These are phyloP conservation scores for Euglossa dilemma DNA, from an alignment of 1,140 invertebrate species.

Conservation along the genomic window DNA sequence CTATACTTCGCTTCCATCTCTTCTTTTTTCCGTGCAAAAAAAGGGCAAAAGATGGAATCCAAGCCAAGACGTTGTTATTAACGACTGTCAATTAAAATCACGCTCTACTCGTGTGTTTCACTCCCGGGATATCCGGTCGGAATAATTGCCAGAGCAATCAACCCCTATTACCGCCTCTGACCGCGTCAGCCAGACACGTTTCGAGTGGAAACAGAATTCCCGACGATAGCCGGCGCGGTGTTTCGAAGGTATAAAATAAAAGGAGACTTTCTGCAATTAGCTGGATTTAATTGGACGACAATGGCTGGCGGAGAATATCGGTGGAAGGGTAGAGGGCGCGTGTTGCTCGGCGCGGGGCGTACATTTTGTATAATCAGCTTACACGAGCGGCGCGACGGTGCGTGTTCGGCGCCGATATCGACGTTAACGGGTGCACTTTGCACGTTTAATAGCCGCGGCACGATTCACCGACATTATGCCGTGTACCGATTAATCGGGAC, in stretches of 20 bases:
- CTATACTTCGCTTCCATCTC: no score
- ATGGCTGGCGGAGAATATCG: not conserved
- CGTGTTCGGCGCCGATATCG: slow-evolving; percentile 47
- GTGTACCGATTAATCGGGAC: not conserved
- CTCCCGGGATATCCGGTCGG: not conserved
- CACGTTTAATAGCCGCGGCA: slow-evolving; percentile 47
- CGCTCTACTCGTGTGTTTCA: not conserved
- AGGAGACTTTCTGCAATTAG: not conserved
- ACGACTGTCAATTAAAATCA: not conserved
- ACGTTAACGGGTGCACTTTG: slow-evolving; percentile 52
- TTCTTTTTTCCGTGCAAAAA: no score
- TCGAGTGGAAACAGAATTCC: not conserved
- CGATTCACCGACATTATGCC: slow-evolving; percentile 33
- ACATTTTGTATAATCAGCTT: slow-evolving; percentile 52
- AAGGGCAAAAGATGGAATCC: no score
- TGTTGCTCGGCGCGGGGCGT: not conserved
- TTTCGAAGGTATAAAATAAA: not conserved
- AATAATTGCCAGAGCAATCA: not conserved
- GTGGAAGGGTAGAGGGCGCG: not conserved
- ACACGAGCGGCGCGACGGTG: not conserved
- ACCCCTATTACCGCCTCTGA: not conserved
- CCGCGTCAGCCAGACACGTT: not conserved
- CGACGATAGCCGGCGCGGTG: not conserved
- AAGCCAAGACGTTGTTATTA: no score
- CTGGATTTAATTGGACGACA: not conserved